Percentiles rank a stretch among this genome's conserved stretches.
These are phyloP conservation scores for Orussus abietinus DNA, from an alignment of 1,140 invertebrate species.

Conservation along the genomic window DNA sequence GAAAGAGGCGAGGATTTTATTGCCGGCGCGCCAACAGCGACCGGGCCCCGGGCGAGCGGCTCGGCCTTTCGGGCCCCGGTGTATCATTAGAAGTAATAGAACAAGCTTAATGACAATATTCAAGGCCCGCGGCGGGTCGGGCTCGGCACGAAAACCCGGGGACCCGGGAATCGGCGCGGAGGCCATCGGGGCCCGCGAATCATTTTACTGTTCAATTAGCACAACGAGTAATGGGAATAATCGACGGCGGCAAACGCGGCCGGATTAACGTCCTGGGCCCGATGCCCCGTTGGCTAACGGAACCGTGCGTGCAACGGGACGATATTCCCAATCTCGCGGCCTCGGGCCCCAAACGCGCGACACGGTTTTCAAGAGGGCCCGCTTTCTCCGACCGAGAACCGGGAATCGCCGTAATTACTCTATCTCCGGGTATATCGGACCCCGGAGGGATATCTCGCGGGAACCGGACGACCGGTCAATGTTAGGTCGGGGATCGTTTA, in stretches of 20 bases:
- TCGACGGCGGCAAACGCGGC: slow-evolving; percentile 2
- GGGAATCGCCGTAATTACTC: slow-evolving; percentile 1
- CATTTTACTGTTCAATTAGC: slow-evolving; percentile 12
- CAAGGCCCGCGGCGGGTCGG: too few species aligned
- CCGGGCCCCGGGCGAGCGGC: too few species aligned
- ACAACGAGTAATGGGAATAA: slow-evolving; percentile 13
- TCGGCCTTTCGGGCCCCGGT: too few species aligned
- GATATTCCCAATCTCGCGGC: slow-evolving; percentile 20
- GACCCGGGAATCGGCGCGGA: slow-evolving; percentile 14
- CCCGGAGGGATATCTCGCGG: slow-evolving; percentile 2
- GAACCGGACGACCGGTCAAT: not conserved
- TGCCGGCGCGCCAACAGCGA: too few species aligned
- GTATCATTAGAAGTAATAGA: too few species aligned
- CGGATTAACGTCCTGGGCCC: slow-evolving; percentile 6
- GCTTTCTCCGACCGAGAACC: slow-evolving; percentile 5
- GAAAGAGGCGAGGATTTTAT: too few species aligned
- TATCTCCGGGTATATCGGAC: slow-evolving; percentile 9
- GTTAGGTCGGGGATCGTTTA: slow-evolving; percentile 5
- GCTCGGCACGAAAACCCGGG: too few species aligned
- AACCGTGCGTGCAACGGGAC: slow-evolving; percentile 22
- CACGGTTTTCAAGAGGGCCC: too few species aligned
- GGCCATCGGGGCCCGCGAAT: slow-evolving; percentile 13
- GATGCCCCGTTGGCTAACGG: slow-evolving; percentile 31
- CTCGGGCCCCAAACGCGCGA: too few species aligned
- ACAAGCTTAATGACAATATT: too few species aligned